Conservation (phyloP, 2,113 vertebrate species). For the Sarotherodon lohbergeri region DNA sequence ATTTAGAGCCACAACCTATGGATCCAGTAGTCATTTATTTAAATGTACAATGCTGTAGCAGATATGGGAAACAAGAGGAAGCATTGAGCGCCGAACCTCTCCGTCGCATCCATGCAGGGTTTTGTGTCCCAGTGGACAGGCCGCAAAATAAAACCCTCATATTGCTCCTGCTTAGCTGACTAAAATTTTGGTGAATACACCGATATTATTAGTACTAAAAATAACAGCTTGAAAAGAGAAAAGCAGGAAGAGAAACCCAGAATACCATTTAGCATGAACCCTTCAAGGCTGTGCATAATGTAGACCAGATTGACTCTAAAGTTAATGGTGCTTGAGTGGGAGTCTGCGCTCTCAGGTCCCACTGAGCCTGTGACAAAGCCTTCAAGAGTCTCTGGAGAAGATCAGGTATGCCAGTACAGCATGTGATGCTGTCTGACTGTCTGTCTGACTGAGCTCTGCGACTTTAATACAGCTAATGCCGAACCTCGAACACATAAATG, state of each 20-base stretch:
- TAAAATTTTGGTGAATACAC: neutral
- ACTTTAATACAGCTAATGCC: neutral
- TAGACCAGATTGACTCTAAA: slow-evolving; percentile 15
- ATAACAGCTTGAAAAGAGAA: neutral
- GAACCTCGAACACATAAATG: neutral
- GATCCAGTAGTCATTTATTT: neutral
- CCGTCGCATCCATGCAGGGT: neutral
- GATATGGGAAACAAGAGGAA: neutral
- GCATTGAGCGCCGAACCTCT: neutral
- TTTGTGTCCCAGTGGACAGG: neutral
- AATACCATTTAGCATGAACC: neutral
- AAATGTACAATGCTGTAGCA: neutral
- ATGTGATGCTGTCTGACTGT: neutral
- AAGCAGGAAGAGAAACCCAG: neutral
- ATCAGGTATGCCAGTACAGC: neutral
- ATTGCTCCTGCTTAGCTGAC: neutral
- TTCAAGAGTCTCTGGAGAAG: neutral
- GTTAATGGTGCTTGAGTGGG: slow-evolving; percentile 25
- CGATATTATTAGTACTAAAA: neutral
- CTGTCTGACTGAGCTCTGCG: neutral
- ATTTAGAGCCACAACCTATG: neutral
- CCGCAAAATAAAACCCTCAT: neutral
- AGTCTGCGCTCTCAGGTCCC: neutral
- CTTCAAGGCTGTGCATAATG: slow-evolving; percentile 20
- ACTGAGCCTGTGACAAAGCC: neutral